Conservation (phyloP, 2,113 vertebrate species). For the Prietella phreatophila region DNA sequence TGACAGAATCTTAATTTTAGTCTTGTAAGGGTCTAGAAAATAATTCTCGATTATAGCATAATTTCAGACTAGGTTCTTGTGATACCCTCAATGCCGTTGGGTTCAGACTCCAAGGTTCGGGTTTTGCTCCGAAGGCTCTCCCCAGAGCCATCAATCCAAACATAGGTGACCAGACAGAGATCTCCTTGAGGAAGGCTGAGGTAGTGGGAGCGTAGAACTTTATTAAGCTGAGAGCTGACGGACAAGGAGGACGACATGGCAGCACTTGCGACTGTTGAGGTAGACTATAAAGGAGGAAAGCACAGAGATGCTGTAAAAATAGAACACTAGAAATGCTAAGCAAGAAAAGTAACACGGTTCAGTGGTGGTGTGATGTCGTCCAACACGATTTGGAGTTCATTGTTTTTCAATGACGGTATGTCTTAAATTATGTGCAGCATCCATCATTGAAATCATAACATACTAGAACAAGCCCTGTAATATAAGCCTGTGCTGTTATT, state of each 20-base stretch:
- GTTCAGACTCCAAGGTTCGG: conserved; percentile 70
- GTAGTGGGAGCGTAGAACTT: conserved; percentile 73
- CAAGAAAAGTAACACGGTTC: neutral
- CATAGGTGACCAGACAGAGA: conserved; percentile 71
- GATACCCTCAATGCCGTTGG: conserved; percentile 69
- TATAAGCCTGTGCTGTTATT: neutral
- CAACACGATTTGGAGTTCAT: neutral
- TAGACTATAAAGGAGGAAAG: neutral
- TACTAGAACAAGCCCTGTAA: neutral
- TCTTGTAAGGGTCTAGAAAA: too few relatives aligned
- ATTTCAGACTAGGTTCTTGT: neutral
- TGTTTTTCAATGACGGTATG: neutral
- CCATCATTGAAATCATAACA: neutral
- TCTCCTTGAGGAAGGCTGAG: conserved; percentile 70
- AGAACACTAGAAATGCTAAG: neutral
- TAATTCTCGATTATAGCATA: neutral
- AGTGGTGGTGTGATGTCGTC: neutral
- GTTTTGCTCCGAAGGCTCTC: conserved; percentile 75
- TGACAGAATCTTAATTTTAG: neutral
- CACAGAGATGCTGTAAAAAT: neutral
- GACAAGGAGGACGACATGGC: conserved; percentile 65
- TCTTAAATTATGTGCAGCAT: neutral
- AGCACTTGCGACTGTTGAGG: neutral
- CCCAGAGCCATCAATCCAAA: conserved; percentile 78
- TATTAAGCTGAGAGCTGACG: conserved; percentile 75